These are phyloP conservation scores for Holcopasites calliopsidis DNA, from an alignment of 1,140 invertebrate species.

Conservation along the genomic window DNA sequence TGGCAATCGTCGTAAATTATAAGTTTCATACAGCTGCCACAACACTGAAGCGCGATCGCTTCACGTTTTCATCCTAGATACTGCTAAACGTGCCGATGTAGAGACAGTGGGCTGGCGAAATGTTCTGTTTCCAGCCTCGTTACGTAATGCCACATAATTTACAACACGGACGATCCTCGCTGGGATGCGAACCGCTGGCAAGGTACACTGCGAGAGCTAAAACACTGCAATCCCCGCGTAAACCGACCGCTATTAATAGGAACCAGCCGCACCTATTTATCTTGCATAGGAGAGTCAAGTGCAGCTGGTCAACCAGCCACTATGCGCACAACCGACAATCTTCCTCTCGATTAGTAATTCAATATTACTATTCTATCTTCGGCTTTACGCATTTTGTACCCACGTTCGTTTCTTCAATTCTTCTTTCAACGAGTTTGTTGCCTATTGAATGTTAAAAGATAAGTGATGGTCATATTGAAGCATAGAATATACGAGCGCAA, in stretches of 20 bases:
- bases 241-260: constrained; percentile 62
- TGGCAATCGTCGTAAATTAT: constrained; percentile 22
- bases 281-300: constrained; percentile 62
- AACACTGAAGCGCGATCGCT: neutral
- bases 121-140: neutral
- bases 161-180: constrained; percentile 29
- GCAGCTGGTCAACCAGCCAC: constrained; percentile 42
- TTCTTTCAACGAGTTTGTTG: neutral
- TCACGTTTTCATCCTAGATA: neutral
- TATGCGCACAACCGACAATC: constrained; percentile 1
- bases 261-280: constrained; percentile 62
- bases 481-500: too few relatives aligned
- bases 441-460: too few relatives aligned
- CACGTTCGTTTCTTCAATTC: too few relatives aligned
- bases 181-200: constrained; percentile 13
- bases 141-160: constrained; percentile 33
- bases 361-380: neutral
- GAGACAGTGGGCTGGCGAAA: neutral
- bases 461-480: too few relatives aligned
- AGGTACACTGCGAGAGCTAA: constrained; percentile 13
- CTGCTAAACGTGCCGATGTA: neutral
- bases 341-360: constrained; percentile 30
- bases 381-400: neutral
- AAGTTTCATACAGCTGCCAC: constrained; percentile 5
- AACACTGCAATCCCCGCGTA: constrained; percentile 37